phyloP scores from a whole-genome alignment of 2,888 invertebrate species.

The Bugula neritina region DNA sequence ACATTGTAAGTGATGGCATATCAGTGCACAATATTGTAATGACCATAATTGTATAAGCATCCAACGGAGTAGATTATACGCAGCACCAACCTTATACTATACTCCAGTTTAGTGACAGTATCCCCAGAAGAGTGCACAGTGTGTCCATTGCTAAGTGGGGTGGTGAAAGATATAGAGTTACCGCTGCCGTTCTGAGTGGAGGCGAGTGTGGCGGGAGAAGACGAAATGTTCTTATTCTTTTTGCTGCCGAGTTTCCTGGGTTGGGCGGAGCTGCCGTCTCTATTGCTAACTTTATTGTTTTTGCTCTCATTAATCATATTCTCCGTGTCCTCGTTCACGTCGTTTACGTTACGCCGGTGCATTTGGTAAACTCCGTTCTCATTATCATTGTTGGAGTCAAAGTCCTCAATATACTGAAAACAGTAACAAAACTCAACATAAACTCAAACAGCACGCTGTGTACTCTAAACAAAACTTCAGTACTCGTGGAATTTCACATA shows the following conservation, averaged over 20 bases:
- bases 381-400: constrained; percentile 46
- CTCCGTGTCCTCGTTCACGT: constrained; percentile 10
- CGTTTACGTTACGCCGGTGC: constrained; percentile 9
- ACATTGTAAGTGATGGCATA: too few species aligned
- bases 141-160: not conserved
- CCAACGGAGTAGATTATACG: too few species aligned
- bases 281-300: not conserved
- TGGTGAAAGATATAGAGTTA: not conserved
- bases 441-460: too few species aligned
- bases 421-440: too few species aligned
- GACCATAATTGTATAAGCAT: too few species aligned
- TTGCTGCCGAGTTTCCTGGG: constrained; percentile 6
- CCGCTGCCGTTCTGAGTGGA: not conserved
- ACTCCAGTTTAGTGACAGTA: too few species aligned
- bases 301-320: constrained; percentile 13
- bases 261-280: not conserved
- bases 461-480: too few species aligned
- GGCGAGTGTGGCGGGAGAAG: not conserved
- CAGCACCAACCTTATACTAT: too few species aligned
- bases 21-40: too few species aligned
- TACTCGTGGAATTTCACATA: too few species aligned
- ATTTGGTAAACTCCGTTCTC: constrained; percentile 30
- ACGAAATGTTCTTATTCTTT: not conserved
- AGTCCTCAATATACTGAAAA: constrained; percentile 32
- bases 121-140: too few species aligned